phyloP scores from a whole-genome alignment of 2,113 vertebrate genomes.

The Notothenia rossii region DNA sequence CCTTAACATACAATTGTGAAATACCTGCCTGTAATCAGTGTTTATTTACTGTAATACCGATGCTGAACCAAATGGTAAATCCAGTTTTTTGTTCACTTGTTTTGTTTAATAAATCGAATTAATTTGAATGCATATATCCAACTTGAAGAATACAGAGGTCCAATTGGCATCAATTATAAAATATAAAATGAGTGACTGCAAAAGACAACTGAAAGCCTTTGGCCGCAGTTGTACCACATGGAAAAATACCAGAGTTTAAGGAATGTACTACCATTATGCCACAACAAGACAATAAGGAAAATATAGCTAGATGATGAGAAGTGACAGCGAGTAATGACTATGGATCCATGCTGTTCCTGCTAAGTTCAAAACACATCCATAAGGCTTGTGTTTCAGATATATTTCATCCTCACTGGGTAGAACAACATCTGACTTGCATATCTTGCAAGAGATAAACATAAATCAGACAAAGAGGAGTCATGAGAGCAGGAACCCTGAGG shows the following conservation, averaged over 20 bases:
- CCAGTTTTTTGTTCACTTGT: background rate
- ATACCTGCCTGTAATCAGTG: slow-evolving; percentile 10
- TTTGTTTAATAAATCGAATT: slow-evolving; percentile 10
- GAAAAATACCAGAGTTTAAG: slow-evolving; percentile 14
- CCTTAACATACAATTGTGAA: background rate
- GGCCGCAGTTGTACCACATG: background rate
- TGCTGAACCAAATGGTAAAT: slow-evolving; percentile 5
- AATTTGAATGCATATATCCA: slow-evolving; percentile 6
- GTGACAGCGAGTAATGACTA: slow-evolving; percentile 30
- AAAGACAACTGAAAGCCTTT: background rate
- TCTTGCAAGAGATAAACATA: slow-evolving; percentile 35
- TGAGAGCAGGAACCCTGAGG: slow-evolving; percentile 39
- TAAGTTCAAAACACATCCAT: slow-evolving; percentile 12
- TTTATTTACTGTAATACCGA: background rate
- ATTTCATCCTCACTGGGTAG: background rate
- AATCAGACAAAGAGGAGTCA: slow-evolving; percentile 18
- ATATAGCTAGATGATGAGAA: slow-evolving; percentile 30
- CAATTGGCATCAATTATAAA: slow-evolving; percentile 12
- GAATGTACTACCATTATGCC: slow-evolving; percentile 1
- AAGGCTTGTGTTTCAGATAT: slow-evolving; percentile 7
- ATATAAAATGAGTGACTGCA: slow-evolving; percentile 5
- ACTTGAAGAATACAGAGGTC: background rate
- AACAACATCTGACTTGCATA: slow-evolving; percentile 10
- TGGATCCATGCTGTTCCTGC: slow-evolving; percentile 31
- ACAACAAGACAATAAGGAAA: slow-evolving; percentile 1